Base-by-base conservation (phyloP, 2,113 vertebrate species). In the Haemorhous mexicanus region DNA sequence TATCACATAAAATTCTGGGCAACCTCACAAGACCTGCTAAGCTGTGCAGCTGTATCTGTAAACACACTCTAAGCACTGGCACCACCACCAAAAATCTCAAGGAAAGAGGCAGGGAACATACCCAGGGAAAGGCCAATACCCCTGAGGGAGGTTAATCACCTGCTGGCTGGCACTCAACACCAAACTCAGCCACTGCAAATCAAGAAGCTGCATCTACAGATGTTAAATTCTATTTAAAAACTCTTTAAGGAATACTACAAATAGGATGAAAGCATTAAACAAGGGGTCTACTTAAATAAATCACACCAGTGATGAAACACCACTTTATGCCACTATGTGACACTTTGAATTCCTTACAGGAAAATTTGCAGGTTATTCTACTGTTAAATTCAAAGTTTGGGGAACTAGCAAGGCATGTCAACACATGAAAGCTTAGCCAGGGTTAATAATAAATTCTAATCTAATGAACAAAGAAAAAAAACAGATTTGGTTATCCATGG, bases 121-220 rank as follows among this genome's bases (percentile, higher is more conserved):
- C 17, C 73, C 94, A 97, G 79, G 37, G 74, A 93, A 93, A 97
- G 77, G 81, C 95, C 89, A 95, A 96, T 39, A 87, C 23, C 21
- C 66, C 52, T 35, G 50, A 35, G 35, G 37, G 58, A 84, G 53
- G 32, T 32, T 67, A 64, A 16, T 75, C 89, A 79, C 64, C 66
- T 75, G 55, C 53, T 97, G 78, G 37, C 7, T 56, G 82, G 87
- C 78, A 76, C 63, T 83, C 62, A 41, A n/a, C 56, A 93, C 84
- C 63, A 89, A 94, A 91, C 78, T 84, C 43, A 58, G 21, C 10
- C 39, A 39, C 7, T 61, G 49, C 37, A 87, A 41, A 72, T 32
- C 67, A 87, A 58, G 24, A 43, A 73, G 22, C 9, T 81, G 13
- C n/a, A 66, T 55, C 30, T 4, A 33, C 5, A 50, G 82, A 32